Percentiles rank a stretch among this genome's conserved stretches.
Evolutionary conservation across 2,888 invertebrate genomes (phyloP).

Genomic region (Phasia obesa): DNA sequence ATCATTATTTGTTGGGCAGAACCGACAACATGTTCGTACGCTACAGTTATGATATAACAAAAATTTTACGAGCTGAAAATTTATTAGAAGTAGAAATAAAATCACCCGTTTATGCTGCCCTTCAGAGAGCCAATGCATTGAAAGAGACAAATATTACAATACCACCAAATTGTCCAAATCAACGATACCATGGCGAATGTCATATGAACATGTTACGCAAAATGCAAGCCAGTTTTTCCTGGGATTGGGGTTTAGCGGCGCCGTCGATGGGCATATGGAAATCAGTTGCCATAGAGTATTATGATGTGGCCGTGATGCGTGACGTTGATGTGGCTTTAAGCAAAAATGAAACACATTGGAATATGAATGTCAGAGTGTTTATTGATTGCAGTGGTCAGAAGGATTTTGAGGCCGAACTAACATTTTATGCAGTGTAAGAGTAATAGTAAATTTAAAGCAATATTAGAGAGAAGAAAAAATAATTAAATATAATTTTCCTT

Average conservation of each 20-base stretch:
- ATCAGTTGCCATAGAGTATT: constrained; percentile 86
- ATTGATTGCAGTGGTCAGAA: constrained; percentile 79
- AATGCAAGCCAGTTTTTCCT: constrained; percentile 96
- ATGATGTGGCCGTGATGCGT: constrained; percentile 86
- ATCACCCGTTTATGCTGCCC: constrained; percentile 87
- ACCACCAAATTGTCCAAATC: constrained; percentile 91
- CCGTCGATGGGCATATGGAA: constrained; percentile 97
- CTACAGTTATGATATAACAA: constrained; percentile 88
- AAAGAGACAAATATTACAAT: constrained; percentile 74
- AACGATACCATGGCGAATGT: constrained; percentile 93
- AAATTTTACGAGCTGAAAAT: constrained; percentile 83
- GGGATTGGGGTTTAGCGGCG: constrained; percentile 99
- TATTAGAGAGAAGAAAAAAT: neutral
- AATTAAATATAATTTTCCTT: neutral
- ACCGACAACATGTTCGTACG: constrained; percentile 94
- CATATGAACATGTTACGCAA: constrained; percentile 95
- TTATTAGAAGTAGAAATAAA: constrained; percentile 85
- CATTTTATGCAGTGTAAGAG: constrained; percentile 80
- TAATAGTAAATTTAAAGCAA: neutral
- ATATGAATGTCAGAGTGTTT: constrained; percentile 82
- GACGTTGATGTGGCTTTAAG: constrained; percentile 83
- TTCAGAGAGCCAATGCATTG: constrained; percentile 79
- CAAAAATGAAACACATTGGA: constrained; percentile 82
- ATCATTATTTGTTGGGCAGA: constrained; percentile 86
- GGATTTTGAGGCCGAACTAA: constrained; percentile 78